Evolutionary conservation across 2,888 invertebrate species (phyloP).

Genomic region (Scaptomyza parva): DNA sequence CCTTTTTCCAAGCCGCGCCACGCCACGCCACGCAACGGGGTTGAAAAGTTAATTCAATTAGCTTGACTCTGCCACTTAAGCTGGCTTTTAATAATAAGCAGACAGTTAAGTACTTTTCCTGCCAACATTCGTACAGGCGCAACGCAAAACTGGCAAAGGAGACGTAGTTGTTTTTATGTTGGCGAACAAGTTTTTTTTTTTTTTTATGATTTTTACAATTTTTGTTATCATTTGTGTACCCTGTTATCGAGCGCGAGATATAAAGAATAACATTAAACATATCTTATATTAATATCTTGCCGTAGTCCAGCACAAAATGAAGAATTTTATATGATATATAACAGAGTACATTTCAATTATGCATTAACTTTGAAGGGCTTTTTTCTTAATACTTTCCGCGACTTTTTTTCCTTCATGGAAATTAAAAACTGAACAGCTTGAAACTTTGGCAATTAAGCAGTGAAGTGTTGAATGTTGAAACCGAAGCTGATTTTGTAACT

Average conservation of each 20-base stretch:
- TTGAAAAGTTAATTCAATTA: conserved; percentile 75
- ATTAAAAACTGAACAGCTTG: conserved; percentile 28
- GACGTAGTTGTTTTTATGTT: neutral
- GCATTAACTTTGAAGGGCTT: neutral
- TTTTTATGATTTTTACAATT: conserved; percentile 31
- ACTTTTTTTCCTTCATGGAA: conserved; percentile 9
- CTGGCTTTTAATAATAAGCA: conserved; percentile 77
- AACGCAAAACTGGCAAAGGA: neutral
- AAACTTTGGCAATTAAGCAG: conserved; percentile 55
- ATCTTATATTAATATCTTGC: neutral
- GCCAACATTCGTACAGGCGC: conserved; percentile 38
- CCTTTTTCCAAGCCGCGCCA: too few species aligned
- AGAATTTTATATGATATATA: conserved; percentile 8
- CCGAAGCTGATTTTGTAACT: conserved; percentile 5
- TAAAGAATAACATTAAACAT: neutral
- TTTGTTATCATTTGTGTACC: conserved; percentile 30
- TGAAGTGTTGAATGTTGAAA: conserved; percentile 37
- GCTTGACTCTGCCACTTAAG: conserved; percentile 79
- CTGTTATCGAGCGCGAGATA: neutral
- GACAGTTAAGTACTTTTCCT: conserved; percentile 72
- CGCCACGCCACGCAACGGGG: conserved; percentile 71
- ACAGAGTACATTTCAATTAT: conserved; percentile 14
- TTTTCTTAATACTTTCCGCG: neutral
- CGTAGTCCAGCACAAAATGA: neutral
- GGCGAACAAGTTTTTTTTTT: conserved; percentile 31